Evolutionary conservation across 2,888 invertebrate species (phyloP).

Genomic region (Plutella xylostella): DNA sequence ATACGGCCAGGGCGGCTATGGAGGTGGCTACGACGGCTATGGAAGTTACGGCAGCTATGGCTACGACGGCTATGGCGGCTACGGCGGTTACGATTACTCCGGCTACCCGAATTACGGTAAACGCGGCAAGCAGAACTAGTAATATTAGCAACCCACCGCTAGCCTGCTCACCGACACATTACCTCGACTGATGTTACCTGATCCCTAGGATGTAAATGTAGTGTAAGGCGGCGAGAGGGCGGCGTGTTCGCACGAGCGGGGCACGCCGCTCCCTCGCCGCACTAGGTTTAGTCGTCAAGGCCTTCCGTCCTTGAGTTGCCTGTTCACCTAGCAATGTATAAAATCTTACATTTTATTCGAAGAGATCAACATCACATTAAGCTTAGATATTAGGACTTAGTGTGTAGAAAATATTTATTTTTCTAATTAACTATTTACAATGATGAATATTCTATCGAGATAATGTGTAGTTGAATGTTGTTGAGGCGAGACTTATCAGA

Average conservation of each 20-base stretch:
- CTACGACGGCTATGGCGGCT: slow-evolving; percentile 81
- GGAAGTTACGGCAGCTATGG: slow-evolving; percentile 76
- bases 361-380: slow-evolving; percentile 64
- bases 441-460: slow-evolving; percentile 62
- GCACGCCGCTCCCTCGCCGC: slow-evolving; percentile 16
- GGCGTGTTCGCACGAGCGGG: slow-evolving; percentile 15
- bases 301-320: slow-evolving; percentile 63
- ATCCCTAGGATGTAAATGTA: slow-evolving; percentile 61
- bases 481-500: slow-evolving; percentile 55
- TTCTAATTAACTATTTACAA: slow-evolving; percentile 59
- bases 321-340: slow-evolving; percentile 48
- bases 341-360: slow-evolving; percentile 41
- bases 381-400: slow-evolving; percentile 64
- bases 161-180: slow-evolving; percentile 65
- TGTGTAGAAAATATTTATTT: slow-evolving; percentile 70
- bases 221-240: slow-evolving; percentile 37
- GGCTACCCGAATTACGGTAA: slow-evolving; percentile 87
- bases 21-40: slow-evolving; percentile 81
- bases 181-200: slow-evolving; percentile 70
- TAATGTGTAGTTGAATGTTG: slow-evolving; percentile 67
- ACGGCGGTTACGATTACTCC: slow-evolving; percentile 85
- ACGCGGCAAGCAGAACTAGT: slow-evolving; percentile 68
- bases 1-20: slow-evolving; percentile 78
- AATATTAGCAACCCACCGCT: slow-evolving; percentile 38
- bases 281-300: slow-evolving; percentile 46